Evolutionary conservation across 2,888 invertebrate species (phyloP).

Genomic region (Drosophila cognata): DNA sequence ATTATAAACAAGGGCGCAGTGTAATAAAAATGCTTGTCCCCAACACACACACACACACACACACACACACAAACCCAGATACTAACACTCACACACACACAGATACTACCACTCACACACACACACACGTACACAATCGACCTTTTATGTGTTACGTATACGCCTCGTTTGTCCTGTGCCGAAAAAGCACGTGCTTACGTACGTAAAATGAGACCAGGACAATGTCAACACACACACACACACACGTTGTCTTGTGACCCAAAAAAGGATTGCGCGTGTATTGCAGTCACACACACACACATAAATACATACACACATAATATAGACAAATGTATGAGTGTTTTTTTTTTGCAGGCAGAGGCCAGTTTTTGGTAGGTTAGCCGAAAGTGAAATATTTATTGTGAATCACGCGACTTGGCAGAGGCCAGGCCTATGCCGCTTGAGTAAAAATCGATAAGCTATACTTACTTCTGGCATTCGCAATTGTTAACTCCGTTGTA

Average conservation of each 20-base stretch:
- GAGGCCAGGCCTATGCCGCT: slow-evolving; percentile 35
- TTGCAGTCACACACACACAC: slow-evolving; percentile 6
- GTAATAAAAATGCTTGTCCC: slow-evolving; percentile 35
- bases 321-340: slow-evolving; percentile 19
- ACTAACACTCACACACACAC: slow-evolving; percentile 2
- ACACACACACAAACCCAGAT: slow-evolving; percentile 2
- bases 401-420: slow-evolving; percentile 78
- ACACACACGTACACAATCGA: slow-evolving; percentile 14
- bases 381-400: slow-evolving; percentile 66
- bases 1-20: slow-evolving; percentile 56
- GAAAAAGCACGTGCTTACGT: slow-evolving; percentile 75
- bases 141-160: slow-evolving; percentile 66
- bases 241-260: slow-evolving; percentile 73
- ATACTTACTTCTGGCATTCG: slow-evolving; percentile 69
- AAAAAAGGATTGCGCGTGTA: slow-evolving; percentile 61
- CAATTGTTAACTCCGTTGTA: slow-evolving; percentile 37
- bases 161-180: slow-evolving; percentile 52
- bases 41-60: not conserved
- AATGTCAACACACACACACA: slow-evolving; percentile 72
- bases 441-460: slow-evolving; percentile 70
- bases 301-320: not conserved
- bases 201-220: slow-evolving; percentile 73
- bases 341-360: slow-evolving; percentile 11
- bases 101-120: slow-evolving; percentile 1
- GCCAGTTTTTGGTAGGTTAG: slow-evolving; percentile 23